Conservation (phyloP, 2,113 vertebrate species). For the Corythaeola cristata region DNA sequence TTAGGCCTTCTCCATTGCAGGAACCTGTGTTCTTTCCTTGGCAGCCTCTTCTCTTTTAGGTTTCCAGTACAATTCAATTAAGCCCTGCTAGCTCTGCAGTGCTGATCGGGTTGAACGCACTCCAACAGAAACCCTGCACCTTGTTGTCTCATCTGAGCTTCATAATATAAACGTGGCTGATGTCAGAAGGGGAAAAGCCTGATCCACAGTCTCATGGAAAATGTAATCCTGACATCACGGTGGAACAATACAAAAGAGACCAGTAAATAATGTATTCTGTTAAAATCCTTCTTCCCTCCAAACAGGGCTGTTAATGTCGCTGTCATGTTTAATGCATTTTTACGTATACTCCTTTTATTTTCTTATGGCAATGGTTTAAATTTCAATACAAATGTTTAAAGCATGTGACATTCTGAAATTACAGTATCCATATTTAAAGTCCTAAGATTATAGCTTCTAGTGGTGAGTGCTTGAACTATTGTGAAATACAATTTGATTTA, state of each 20-base stretch:
- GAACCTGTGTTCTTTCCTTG: neutral
- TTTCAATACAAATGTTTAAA: constrained; percentile 65
- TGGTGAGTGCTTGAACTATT: constrained; percentile 54
- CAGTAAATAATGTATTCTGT: neutral
- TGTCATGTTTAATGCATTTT: constrained; percentile 61
- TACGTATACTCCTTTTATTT: constrained; percentile 56
- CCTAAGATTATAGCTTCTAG: constrained; percentile 42
- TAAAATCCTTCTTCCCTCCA: neutral
- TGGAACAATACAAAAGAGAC: neutral
- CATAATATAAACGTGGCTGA: neutral
- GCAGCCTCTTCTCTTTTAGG: neutral
- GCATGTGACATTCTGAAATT: constrained; percentile 56
- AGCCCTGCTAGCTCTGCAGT: neutral
- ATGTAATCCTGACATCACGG: neutral
- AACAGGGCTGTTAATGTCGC: neutral
- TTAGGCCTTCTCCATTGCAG: neutral
- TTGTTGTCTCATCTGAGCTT: neutral
- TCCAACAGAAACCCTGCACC: neutral
- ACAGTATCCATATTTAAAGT: constrained; percentile 58
- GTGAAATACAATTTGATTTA: constrained; percentile 73
- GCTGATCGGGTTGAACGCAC: neutral
- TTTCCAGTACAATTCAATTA: neutral
- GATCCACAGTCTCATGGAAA: neutral
- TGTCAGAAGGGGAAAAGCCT: neutral
- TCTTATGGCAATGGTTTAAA: constrained; percentile 47